Percentiles rank a stretch among this genome's conserved stretches.
These are phyloP conservation scores for Pycnonotus jocosus DNA, from an alignment of 2,113 vertebrate genomes.

Conservation along the genomic window DNA sequence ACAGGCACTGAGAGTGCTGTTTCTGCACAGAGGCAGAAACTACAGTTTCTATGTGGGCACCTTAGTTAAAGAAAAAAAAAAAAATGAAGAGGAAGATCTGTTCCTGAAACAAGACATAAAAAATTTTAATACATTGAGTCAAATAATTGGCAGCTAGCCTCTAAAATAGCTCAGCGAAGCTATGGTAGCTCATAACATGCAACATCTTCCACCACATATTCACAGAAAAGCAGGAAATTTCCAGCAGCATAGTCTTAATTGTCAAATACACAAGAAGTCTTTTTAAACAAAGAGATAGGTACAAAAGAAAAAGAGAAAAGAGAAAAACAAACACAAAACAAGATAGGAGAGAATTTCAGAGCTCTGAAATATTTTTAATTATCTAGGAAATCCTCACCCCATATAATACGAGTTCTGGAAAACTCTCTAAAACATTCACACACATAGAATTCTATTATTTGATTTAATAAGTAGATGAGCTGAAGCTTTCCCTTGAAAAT, in stretches of 20 bases:
- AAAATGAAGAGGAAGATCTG: background rate
- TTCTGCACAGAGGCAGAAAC: background rate
- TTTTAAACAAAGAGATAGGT: background rate
- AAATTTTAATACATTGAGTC: background rate
- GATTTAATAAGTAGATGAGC: background rate
- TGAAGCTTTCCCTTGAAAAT: background rate
- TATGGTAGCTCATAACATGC: background rate
- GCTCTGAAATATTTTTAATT: background rate
- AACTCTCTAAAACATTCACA: background rate
- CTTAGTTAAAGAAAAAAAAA: fast-evolving
- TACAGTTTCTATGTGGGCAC: background rate
- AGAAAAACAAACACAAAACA: background rate
- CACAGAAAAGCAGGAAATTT: background rate
- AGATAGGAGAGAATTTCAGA: background rate
- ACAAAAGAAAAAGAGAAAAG: background rate
- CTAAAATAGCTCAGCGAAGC: background rate
- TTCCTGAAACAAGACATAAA: background rate
- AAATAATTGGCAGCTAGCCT: background rate
- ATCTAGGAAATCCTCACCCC: background rate
- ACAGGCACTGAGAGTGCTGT: background rate
- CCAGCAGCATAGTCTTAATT: background rate
- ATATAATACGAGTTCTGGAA: background rate
- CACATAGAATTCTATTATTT: background rate
- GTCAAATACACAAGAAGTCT: background rate
- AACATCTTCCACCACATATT: background rate